phyloP scores from a whole-genome alignment of 2,113 vertebrate genomes.

The Gymnarchus niloticus region DNA sequence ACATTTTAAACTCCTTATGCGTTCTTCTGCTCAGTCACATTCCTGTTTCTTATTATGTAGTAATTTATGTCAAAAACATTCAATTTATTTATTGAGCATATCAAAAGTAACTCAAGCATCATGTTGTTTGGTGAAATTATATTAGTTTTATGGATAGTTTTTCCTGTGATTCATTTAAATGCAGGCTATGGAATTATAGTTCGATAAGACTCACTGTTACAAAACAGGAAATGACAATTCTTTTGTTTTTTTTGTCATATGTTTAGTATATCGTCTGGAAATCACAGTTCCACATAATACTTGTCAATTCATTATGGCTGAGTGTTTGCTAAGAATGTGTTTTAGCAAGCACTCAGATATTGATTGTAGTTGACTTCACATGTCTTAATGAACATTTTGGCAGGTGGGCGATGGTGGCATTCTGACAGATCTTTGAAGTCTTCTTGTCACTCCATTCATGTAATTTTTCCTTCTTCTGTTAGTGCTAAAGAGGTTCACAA shows the following conservation, averaged over 20 bases:
- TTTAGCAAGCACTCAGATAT: no score
- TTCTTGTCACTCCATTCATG: no score
- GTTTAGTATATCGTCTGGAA: neutral
- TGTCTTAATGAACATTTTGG: neutral
- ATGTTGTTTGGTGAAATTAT: no score
- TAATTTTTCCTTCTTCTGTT: neutral
- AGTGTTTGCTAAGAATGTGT: neutral
- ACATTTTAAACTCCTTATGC: neutral
- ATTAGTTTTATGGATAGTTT: neutral
- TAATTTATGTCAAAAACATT: neutral
- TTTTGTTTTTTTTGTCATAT: neutral
- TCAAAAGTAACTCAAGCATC: neutral
- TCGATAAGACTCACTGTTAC: neutral
- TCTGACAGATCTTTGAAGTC: slow-evolving; percentile 10
- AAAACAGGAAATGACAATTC: neutral
- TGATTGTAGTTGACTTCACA: slow-evolving; percentile 3
- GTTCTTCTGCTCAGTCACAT: neutral
- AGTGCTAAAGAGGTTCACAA: neutral
- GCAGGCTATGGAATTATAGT: neutral
- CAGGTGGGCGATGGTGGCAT: neutral
- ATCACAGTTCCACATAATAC: neutral
- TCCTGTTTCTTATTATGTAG: neutral
- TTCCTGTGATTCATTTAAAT: neutral
- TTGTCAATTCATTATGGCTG: neutral
- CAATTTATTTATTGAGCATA: neutral